Evolutionary conservation across 2,797 vertebrate species (phyloP).

Genomic region (Helostoma temminkii): DNA sequence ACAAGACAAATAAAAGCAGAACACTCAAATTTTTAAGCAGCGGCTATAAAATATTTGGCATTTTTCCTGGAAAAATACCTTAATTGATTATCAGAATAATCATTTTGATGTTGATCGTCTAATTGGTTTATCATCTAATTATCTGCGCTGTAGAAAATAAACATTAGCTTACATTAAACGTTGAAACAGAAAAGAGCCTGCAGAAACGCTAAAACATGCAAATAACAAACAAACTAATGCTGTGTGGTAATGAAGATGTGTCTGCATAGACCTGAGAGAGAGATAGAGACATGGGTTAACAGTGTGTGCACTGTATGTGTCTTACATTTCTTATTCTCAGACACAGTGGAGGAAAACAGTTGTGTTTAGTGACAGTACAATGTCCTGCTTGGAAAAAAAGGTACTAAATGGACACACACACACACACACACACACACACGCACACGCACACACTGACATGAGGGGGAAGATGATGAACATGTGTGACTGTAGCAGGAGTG

Average conservation of each 20-base stretch:
- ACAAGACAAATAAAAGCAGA: background rate
- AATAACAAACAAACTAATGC: no score
- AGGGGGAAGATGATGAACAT: conserved; percentile 22
- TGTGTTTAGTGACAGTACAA: background rate
- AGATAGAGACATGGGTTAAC: no score
- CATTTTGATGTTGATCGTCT: no score
- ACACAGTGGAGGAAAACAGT: background rate
- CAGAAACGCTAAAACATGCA: no score
- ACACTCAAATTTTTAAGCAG: no score
- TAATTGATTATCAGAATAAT: background rate
- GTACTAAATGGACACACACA: background rate
- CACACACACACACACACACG: background rate
- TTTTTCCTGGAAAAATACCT: no score
- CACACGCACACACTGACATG: conserved; percentile 5
- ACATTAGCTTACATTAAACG: background rate
- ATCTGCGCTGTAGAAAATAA: background rate
- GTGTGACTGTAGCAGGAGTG: conserved; percentile 12
- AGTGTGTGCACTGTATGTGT: no score
- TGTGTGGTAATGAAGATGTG: background rate
- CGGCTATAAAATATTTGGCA: no score
- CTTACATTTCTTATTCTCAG: background rate
- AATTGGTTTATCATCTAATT: background rate
- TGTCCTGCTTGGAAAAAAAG: background rate
- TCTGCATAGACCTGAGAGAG: no score
- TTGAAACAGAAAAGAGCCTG: background rate